Evolutionary conservation across 1,140 invertebrate species (phyloP), one percentile per base, ranked within the genome.

Genomic region (Tachypleus tridentatus): DNA sequence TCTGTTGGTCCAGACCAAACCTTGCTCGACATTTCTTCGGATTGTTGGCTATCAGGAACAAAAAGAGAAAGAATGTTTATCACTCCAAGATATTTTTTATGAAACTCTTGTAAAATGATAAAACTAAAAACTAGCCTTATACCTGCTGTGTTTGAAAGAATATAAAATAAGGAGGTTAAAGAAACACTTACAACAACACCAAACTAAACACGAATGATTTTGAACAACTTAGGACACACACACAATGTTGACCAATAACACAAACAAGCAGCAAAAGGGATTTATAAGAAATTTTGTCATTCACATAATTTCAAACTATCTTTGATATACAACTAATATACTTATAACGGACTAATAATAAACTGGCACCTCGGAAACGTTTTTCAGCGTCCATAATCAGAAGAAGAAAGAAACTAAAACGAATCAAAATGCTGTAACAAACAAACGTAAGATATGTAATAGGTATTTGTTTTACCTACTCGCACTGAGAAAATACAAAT

Each of bases 1-100:
- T 93, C 78, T 97, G 94, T 77, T 98, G 93, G 74, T 98, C 93
- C 77, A 99, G 84, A 73, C 97, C 97, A 76, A 96, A 99, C 73
- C 96, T 86, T 70, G 97, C 97, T 70, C 97, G 85, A 78, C 97
- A 99, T 79, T 99, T 99, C 80, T 99, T 99, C 84, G 96, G 91
- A 79, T 93, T 96, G 79, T 93, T 94, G 79, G 91, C 93, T 29
- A 29, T 29, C 29, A 29, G 29, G 29, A 67, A 80, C 79, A 75
- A 71, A 59, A 70, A 70, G 54, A 62, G 47, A 61, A 70, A 54
- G n/a, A 49, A 62, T 51, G 29, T 63, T 67, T 59, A 70, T 4
- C 10, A 53, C 49, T 50, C 57, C 11, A 5, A 10, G 11, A 54
- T 4, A 60, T 52, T 4, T 11, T 5, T 4, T 29, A 7, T 9